Evolutionary conservation across 2,797 vertebrate genomes (phyloP).

Genomic region (Amniataba percoides): DNA sequence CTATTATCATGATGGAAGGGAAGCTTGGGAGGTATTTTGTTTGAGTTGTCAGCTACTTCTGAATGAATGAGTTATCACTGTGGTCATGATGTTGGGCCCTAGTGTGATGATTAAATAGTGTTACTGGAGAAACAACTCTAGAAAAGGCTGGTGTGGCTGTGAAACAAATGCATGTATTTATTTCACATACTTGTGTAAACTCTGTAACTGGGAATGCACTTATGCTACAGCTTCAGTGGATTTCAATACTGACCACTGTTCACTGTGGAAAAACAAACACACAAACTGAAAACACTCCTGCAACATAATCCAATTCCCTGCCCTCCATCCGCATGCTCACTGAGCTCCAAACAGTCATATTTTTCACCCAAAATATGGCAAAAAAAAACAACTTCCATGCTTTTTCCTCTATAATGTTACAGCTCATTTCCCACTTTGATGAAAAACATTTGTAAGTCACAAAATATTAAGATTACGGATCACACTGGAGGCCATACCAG

Average conservation of each 20-base stretch:
- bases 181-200: conserved; percentile 3
- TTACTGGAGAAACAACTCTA: neutral
- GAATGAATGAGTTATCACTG: conserved; percentile 36
- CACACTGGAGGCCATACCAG: conserved; percentile 17
- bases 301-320: conserved; percentile 15
- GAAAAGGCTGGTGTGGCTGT: neutral
- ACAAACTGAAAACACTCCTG: conserved; percentile 11
- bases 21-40: conserved; percentile 56
- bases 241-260: conserved; percentile 37
- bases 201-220: neutral
- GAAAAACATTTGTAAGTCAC: conserved; percentile 60
- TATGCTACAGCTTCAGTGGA: neutral
- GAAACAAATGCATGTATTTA: conserved; percentile 6
- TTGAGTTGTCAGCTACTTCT: conserved; percentile 37
- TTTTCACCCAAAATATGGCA: conserved; percentile 42
- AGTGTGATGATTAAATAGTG: conserved; percentile 12
- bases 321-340: conserved; percentile 14
- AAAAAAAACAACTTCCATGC: conserved; percentile 20
- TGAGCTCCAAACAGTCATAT: conserved; percentile 18
- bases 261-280: conserved; percentile 29
- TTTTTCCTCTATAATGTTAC: conserved; percentile 41
- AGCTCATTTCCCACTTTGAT: conserved; percentile 57
- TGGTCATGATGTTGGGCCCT: conserved; percentile 37
- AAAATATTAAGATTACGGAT: conserved; percentile 53
- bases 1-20: conserved; percentile 43